Percentiles rank a stretch among this genome's conserved stretches.
phyloP scores from a whole-genome alignment of 1,140 invertebrate species.

The Drepana arcuata region DNA sequence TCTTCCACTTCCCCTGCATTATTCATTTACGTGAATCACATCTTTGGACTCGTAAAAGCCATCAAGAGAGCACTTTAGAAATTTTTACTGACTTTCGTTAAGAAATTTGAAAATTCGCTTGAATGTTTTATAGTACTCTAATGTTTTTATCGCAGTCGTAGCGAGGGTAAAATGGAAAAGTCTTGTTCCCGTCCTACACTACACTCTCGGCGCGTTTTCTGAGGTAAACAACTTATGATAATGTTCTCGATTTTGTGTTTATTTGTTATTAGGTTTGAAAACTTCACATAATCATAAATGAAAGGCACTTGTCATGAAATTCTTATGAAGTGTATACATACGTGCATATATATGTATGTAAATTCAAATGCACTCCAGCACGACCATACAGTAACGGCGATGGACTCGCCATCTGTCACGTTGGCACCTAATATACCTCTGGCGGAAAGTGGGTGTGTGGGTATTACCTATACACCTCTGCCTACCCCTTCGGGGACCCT shows the following conservation, averaged over 20 bases:
- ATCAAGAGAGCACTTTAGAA: conserved; percentile 16
- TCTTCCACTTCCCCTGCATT: conserved; percentile 11
- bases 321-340: too few species aligned
- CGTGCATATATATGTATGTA: not conserved
- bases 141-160: not conserved
- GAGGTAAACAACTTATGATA: not conserved
- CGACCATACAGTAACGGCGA: not conserved
- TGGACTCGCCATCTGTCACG: too few species aligned
- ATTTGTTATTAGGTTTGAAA: not conserved
- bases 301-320: too few species aligned
- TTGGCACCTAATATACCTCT: not conserved
- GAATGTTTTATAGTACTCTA: conserved; percentile 24
- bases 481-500: not conserved
- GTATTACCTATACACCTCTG: not conserved
- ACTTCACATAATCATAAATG: too few species aligned
- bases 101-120: conserved; percentile 34
- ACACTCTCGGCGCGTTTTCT: conserved; percentile 1
- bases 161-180: conserved; percentile 47
- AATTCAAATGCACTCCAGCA: not conserved
- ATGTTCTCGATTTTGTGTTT: not conserved
- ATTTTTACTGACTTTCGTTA: conserved; percentile 17
- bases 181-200: conserved; percentile 21
- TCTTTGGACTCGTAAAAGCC: conserved; percentile 26
- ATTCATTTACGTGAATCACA: conserved; percentile 37
- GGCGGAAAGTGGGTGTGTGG: not conserved